A percentile compares a stretch with the other conserved stretches of the same genome.
Evolutionary conservation across 2,888 invertebrate genomes (phyloP).

Genomic region (Tetheella fluctuosa): DNA sequence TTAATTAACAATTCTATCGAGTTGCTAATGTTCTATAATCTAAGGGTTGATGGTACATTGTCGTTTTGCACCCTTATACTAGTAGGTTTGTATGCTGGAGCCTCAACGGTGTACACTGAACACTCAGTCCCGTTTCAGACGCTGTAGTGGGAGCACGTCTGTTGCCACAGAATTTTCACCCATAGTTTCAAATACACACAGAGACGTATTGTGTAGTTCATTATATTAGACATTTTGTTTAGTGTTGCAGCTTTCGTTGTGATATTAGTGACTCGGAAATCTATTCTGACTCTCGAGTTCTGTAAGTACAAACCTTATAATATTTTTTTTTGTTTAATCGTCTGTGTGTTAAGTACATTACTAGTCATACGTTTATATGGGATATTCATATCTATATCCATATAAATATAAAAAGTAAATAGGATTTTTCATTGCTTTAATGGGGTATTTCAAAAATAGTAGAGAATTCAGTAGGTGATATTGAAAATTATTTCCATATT

Average conservation of each 20-base stretch:
- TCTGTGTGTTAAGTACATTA: neutral
- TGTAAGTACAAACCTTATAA: neutral
- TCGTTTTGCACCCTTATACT: constrained; percentile 40
- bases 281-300: neutral
- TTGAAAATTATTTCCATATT: no score
- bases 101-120: constrained; percentile 2
- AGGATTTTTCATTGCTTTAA: no score
- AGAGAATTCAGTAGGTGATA: no score
- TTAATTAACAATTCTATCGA: constrained; percentile 43
- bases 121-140: constrained; percentile 32
- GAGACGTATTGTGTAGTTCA: constrained; percentile 19
- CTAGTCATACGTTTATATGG: neutral
- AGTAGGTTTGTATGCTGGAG: neutral
- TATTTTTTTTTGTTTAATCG: neutral
- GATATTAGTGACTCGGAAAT: constrained; percentile 2
- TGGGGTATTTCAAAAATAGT: no score
- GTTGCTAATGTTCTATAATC: constrained; percentile 40
- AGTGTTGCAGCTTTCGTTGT: constrained; percentile 8
- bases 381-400: neutral
- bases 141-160: constrained; percentile 28
- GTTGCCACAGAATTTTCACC: constrained; percentile 19
- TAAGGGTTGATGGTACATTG: constrained; percentile 40
- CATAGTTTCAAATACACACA: constrained; percentile 19
- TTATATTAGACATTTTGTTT: constrained; percentile 16
- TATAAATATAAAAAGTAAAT: no score